phyloP scores from a whole-genome alignment of 2,888 invertebrate genomes.

The Ochropacha duplaris region DNA sequence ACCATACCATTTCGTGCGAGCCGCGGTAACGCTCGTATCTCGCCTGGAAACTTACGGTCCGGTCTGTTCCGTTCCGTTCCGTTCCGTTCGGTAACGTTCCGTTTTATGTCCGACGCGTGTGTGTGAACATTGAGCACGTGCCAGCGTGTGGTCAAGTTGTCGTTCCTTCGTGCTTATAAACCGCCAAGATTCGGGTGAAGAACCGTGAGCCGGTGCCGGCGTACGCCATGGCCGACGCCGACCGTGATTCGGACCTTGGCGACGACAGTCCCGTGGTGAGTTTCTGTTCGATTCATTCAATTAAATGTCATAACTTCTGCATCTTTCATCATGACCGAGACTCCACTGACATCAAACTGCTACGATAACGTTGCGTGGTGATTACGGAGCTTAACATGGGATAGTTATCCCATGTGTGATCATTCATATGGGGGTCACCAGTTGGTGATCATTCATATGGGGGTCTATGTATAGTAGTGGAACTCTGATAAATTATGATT shows the following conservation, averaged over 20 bases:
- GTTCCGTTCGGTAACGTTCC: slow-evolving; percentile 25
- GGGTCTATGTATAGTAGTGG: too few relatives aligned
- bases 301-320: neutral
- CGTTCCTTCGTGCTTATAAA: slow-evolving; percentile 51
- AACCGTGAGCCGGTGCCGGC: slow-evolving; percentile 93
- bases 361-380: neutral
- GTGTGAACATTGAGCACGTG: slow-evolving; percentile 58
- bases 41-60: slow-evolving; percentile 21
- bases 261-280: slow-evolving; percentile 90
- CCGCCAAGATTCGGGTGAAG: slow-evolving; percentile 94
- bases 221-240: slow-evolving; percentile 89
- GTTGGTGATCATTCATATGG: too few relatives aligned
- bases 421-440: too few relatives aligned
- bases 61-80: slow-evolving; percentile 30
- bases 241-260: slow-evolving; percentile 88
- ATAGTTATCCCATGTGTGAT: too few relatives aligned
- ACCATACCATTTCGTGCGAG: slow-evolving; percentile 69
- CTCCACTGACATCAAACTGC: neutral
- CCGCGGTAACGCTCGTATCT: slow-evolving; percentile 54
- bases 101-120: slow-evolving; percentile 60
- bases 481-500: neutral
- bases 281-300: slow-evolving; percentile 31
- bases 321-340: neutral
- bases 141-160: slow-evolving; percentile 54
- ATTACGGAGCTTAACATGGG: neutral